phyloP scores from a whole-genome alignment of 2,113 vertebrate species.

The Macrotus californicus region DNA sequence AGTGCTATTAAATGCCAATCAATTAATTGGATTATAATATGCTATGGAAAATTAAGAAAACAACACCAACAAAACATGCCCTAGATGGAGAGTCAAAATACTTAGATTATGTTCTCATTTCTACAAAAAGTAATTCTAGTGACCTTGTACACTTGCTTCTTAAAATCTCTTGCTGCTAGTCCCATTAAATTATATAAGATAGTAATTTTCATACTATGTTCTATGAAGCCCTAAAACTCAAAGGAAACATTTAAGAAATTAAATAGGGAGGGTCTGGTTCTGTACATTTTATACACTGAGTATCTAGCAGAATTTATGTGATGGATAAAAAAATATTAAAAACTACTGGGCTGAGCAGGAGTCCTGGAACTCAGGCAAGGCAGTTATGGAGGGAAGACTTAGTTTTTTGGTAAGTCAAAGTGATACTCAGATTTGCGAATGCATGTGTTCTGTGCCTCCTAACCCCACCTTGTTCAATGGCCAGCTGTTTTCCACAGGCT shows the following conservation, averaged over 20 bases:
- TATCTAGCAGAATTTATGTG: not conserved
- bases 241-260: not conserved
- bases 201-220: not conserved
- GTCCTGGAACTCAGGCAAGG: not conserved
- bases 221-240: not conserved
- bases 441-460: not conserved
- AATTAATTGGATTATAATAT: not conserved
- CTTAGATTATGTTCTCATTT: not conserved
- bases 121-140: not conserved
- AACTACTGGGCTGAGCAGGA: not conserved
- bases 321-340: not conserved
- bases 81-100: not conserved
- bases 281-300: not conserved
- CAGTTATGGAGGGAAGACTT: not conserved
- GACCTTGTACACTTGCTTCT: not conserved
- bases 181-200: not conserved
- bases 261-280: not conserved
- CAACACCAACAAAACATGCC: not conserved
- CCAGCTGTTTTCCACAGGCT: not conserved
- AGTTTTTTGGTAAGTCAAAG: not conserved
- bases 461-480: not conserved
- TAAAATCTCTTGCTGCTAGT: not conserved
- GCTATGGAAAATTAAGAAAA: not conserved
- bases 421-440: not conserved
- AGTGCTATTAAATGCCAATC: not conserved